These are phyloP conservation scores for Eristalis intricaria DNA, from an alignment of 2,888 invertebrate genomes.

Conservation along the genomic window DNA sequence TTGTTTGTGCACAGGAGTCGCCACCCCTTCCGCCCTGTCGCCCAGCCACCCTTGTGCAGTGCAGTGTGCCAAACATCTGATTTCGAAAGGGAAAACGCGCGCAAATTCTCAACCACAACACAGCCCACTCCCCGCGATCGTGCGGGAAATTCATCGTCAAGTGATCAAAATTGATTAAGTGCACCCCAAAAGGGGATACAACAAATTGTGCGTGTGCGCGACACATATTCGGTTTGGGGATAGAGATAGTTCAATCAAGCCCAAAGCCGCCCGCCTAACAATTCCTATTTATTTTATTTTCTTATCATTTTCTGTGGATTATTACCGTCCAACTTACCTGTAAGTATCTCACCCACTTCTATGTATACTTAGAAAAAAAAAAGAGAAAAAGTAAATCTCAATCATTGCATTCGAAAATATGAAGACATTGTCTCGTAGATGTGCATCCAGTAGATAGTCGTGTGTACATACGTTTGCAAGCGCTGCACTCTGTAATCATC, in stretches of 20 bases:
- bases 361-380: neutral
- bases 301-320: slow-evolving; percentile 51
- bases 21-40: neutral
- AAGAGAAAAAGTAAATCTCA: neutral
- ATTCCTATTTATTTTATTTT: neutral
- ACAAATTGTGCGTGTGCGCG: neutral
- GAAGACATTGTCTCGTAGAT: neutral
- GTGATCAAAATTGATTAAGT: slow-evolving; percentile 39
- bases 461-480: slow-evolving; percentile 25
- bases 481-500: slow-evolving; percentile 18
- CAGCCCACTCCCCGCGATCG: slow-evolving; percentile 7
- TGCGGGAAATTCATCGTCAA: slow-evolving; percentile 30
- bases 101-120: slow-evolving; percentile 33
- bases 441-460: slow-evolving; percentile 1
- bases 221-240: too few species aligned
- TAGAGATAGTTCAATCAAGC: too few species aligned
- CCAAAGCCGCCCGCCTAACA: neutral
- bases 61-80: neutral
- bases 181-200: neutral
- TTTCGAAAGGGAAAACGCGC: slow-evolving; percentile 39
- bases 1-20: too few species aligned
- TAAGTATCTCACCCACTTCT: slow-evolving; percentile 43
- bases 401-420: neutral
- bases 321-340: slow-evolving; percentile 55
- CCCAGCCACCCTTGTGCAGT: neutral